These are phyloP conservation scores for Harpalus rufipes DNA, from an alignment of 2,888 invertebrate genomes.

Conservation along the genomic window DNA sequence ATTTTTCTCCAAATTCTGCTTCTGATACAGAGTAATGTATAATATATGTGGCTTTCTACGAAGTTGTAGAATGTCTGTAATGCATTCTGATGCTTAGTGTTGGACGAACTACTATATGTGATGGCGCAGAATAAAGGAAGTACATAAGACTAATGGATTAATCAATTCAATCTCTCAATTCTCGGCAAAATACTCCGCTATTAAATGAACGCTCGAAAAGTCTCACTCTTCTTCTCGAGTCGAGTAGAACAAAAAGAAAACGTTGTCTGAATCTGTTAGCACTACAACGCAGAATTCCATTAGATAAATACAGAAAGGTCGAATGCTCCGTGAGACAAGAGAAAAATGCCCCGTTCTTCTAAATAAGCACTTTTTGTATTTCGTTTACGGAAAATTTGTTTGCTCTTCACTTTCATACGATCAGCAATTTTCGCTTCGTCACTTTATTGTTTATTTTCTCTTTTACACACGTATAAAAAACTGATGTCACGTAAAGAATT, in stretches of 20 bases:
- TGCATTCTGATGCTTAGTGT: constrained; percentile 12
- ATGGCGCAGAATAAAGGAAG: constrained; percentile 52
- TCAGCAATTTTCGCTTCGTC: constrained; percentile 1
- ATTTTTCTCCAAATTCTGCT: too few species aligned
- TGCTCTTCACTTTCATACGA: constrained; percentile 12
- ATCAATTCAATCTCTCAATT: constrained; percentile 66
- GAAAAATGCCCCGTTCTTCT: constrained; percentile 50
- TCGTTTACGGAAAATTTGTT: constrained; percentile 44
- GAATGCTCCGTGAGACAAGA: constrained; percentile 34
- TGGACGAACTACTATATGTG: constrained; percentile 54
- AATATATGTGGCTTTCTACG: not conserved
- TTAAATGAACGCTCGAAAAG: constrained; percentile 64
- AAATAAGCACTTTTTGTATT: constrained; percentile 52
- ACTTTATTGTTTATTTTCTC: not conserved
- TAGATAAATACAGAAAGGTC: constrained; percentile 63
- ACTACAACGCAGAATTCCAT: constrained; percentile 63
- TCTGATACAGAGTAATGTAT: too few species aligned
- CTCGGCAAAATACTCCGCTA: constrained; percentile 63
- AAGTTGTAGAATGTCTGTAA: constrained; percentile 40
- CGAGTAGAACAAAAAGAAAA: constrained; percentile 61
- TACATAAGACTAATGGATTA: constrained; percentile 65
- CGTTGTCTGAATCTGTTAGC: constrained; percentile 62
- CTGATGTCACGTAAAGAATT: not conserved
- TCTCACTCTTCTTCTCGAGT: constrained; percentile 43
- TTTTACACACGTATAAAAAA: not conserved